phyloP scores from a whole-genome alignment of 2,113 vertebrate species.

The Neoarius graeffei region DNA sequence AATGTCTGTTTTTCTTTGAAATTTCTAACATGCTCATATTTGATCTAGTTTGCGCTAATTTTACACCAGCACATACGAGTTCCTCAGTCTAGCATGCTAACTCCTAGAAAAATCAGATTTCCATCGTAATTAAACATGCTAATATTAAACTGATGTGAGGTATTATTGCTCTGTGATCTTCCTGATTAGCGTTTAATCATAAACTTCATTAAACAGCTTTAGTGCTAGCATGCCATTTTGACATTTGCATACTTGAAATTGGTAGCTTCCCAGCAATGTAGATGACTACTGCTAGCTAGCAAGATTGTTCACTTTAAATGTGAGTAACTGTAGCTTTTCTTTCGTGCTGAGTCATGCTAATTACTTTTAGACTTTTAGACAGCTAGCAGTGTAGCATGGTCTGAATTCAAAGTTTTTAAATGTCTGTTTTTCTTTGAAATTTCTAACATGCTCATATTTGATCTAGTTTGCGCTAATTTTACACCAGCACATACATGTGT shows the following conservation, averaged over 20 bases:
- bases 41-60: not conserved
- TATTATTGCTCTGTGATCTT: not conserved
- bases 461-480: not conserved
- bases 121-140: not conserved
- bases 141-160: not conserved
- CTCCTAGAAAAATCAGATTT: not conserved
- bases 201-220: not conserved
- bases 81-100: not conserved
- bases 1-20: not conserved
- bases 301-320: not conserved
- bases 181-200: not conserved
- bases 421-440: not conserved
- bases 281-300: not conserved
- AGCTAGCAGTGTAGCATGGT: not conserved
- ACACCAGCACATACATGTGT: not conserved
- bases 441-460: not conserved
- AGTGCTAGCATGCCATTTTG: not conserved
- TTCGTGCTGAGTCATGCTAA: not conserved
- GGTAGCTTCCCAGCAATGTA: not conserved
- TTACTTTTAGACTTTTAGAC: not conserved
- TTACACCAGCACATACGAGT: not conserved
- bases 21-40: not conserved
- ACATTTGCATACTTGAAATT: not conserved
- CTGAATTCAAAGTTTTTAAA: not conserved
- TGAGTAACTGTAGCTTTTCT: not conserved